These are phyloP conservation scores for Eubucco bourcierii DNA, from an alignment of 2,113 vertebrate species.

Conservation along the genomic window DNA sequence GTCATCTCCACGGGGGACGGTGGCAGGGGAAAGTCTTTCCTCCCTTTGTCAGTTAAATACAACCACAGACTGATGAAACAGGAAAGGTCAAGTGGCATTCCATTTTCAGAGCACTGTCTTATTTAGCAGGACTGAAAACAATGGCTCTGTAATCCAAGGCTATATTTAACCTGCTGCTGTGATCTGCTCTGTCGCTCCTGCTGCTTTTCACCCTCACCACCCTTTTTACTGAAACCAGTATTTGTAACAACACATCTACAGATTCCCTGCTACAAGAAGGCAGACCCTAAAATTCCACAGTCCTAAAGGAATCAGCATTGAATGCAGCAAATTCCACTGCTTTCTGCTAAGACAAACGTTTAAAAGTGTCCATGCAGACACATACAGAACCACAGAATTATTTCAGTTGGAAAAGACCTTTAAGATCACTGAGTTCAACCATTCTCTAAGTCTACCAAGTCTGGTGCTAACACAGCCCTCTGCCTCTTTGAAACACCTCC, in stretches of 20 bases:
- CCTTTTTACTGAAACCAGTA: background rate
- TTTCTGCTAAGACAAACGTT: background rate
- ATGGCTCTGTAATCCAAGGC: constrained; percentile 73
- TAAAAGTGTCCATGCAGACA: background rate
- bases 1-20: constrained; percentile 57
- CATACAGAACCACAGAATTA: too few relatives aligned
- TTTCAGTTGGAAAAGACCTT: too few relatives aligned
- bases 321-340: background rate
- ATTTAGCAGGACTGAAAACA: constrained; percentile 78
- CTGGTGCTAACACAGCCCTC: too few relatives aligned
- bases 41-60: constrained; percentile 68
- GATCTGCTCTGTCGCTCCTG: constrained; percentile 8
- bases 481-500: too few relatives aligned
- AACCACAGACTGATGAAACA: background rate
- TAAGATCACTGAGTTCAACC: too few relatives aligned
- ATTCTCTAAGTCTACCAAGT: too few relatives aligned
- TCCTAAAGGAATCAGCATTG: background rate
- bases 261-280: background rate
- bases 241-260: constrained; percentile 32
- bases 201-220: background rate
- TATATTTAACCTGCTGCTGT: constrained; percentile 79
- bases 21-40: constrained; percentile 17
- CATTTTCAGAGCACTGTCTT: constrained; percentile 73
- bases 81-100: constrained; percentile 74
- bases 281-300: constrained; percentile 30